phyloP scores from a whole-genome alignment of 2,797 vertebrate genomes.

The Pseudomugil gertrudae region DNA sequence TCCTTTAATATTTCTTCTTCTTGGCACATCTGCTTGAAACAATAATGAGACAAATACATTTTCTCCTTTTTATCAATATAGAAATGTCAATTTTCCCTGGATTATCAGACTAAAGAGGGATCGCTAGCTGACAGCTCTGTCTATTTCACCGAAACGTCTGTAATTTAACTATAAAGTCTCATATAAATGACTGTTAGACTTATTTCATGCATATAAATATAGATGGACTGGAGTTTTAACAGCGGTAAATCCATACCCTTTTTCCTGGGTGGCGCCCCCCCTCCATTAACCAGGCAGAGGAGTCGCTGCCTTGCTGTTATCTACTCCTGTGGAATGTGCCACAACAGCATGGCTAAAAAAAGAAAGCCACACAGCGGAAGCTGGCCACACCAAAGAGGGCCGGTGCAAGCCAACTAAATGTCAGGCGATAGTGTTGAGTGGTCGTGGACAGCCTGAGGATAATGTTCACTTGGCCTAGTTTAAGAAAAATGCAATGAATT shows the following conservation, averaged over 20 bases:
- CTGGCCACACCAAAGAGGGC: constrained; percentile 63
- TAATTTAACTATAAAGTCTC: not conserved
- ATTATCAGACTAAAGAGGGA: not conserved
- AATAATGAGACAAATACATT: not conserved
- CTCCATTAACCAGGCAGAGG: constrained; percentile 24
- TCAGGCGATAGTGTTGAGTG: constrained; percentile 75
- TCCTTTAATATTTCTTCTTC: not conserved
- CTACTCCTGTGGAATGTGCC: constrained; percentile 83
- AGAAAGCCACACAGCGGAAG: constrained; percentile 72
- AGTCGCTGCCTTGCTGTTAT: constrained; percentile 71
- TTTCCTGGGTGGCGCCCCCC: constrained; percentile 43
- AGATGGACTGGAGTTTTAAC: not conserved
- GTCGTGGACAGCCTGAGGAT: constrained; percentile 19
- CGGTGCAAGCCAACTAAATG: constrained; percentile 78
- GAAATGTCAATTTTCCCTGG: not conserved
- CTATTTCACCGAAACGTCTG: not conserved
- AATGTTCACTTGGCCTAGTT: not conserved
- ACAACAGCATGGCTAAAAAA: constrained; percentile 83
- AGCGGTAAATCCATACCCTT: constrained; percentile 37
- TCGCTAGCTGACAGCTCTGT: not conserved
- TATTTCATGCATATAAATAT: not conserved
- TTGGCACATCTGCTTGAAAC: not conserved
- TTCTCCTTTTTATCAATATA: not conserved
- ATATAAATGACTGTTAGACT: not conserved
- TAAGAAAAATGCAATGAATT: not conserved